These are phyloP conservation scores for Cyclura pinguis DNA, from an alignment of 2,797 vertebrate genomes.

Conservation along the genomic window DNA sequence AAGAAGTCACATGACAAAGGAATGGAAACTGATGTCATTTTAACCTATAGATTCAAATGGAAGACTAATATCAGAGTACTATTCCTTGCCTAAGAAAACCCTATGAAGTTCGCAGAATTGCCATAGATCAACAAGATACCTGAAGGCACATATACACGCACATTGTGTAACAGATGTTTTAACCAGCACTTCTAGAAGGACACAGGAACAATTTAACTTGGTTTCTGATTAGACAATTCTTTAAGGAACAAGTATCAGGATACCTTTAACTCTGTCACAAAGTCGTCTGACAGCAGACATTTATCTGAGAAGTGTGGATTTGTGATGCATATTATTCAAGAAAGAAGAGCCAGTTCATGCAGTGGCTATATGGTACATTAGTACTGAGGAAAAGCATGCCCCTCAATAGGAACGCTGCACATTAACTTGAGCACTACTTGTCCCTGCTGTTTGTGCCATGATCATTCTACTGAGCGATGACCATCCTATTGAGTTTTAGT, in stretches of 20 bases:
- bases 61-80: not conserved
- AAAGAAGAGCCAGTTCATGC: not conserved
- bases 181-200: not conserved
- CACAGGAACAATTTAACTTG: not conserved
- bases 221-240: not conserved
- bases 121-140: no score
- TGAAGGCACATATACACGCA: no score
- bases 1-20: slow-evolving; percentile 5
- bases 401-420: not conserved
- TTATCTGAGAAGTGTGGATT: not conserved
- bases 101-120: no score
- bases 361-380: not conserved
- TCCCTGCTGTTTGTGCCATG: not conserved
- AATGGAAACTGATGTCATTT: slow-evolving; percentile 25
- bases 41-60: not conserved
- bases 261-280: not conserved
- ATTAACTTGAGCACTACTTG: not conserved
- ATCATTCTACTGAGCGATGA: not conserved
- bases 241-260: not conserved
- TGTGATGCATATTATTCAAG: not conserved
- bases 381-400: not conserved
- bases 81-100: no score
- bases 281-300: not conserved
- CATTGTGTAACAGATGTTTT: no score
- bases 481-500: not conserved